Evolutionary conservation across 2,888 invertebrate species (phyloP).

Genomic region (Eurytoma adleriae): DNA sequence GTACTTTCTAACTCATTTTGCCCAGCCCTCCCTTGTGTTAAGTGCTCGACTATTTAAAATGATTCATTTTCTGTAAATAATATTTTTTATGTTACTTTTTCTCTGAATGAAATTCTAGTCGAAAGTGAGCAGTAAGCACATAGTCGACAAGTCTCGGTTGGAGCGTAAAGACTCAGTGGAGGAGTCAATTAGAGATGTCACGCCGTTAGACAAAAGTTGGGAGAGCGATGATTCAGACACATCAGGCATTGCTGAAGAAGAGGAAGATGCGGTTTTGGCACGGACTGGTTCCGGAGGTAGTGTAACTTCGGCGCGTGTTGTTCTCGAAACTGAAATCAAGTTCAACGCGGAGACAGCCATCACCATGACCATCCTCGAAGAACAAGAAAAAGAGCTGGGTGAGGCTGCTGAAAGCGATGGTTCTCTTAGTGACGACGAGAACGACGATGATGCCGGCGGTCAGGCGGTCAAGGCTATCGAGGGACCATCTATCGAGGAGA

Average conservation of each 20-base stretch:
- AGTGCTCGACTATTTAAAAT: no score
- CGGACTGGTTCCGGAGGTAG: constrained; percentile 33
- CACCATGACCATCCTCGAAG: constrained; percentile 90
- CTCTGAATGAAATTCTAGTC: background rate
- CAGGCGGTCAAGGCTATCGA: constrained; percentile 58
- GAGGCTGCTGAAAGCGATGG: constrained; percentile 58
- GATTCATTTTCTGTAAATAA: no score
- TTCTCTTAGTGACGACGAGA: background rate
- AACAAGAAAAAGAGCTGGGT: constrained; percentile 75
- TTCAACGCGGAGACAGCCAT: constrained; percentile 88
- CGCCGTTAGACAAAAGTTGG: constrained; percentile 42
- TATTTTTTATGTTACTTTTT: no score
- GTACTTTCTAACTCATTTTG: no score
- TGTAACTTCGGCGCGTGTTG: constrained; percentile 77
- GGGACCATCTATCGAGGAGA: constrained; percentile 53
- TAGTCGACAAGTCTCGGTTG: background rate
- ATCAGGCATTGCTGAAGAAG: constrained; percentile 68
- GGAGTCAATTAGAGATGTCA: constrained; percentile 37
- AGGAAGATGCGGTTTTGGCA: constrained; percentile 60
- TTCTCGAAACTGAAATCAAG: constrained; percentile 90
- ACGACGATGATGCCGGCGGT: constrained; percentile 79
- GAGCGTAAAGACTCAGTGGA: constrained; percentile 19
- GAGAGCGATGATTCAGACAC: constrained; percentile 63
- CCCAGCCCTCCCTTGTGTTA: no score
- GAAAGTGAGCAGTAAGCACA: background rate